A percentile compares a stretch with the other conserved stretches of the same genome.
Evolutionary conservation across 2,888 invertebrate species (phyloP).

Genomic region (Cryptosula pallasiana): DNA sequence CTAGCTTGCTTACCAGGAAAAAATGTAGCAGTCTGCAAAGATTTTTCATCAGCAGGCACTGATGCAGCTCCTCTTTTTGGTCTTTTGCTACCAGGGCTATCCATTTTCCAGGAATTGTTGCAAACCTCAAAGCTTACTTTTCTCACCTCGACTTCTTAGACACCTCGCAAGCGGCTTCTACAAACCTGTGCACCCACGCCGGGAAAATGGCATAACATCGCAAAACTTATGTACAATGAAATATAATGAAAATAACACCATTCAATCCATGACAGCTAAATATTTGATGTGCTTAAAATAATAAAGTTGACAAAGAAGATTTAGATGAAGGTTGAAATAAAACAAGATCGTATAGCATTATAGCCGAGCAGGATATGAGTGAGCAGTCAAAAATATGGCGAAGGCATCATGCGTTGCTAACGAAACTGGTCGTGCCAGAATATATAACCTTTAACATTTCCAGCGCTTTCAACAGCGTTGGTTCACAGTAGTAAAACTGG

Average conservation of each 20-base stretch:
- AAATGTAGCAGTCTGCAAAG: neutral
- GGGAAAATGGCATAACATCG: too few relatives aligned
- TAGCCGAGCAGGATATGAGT: neutral
- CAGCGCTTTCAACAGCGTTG: conserved; percentile 12
- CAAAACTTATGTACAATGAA: too few relatives aligned
- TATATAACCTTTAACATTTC: neutral
- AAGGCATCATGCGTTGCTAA: conserved; percentile 24
- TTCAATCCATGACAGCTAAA: too few relatives aligned
- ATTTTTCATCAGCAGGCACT: neutral
- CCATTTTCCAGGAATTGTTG: too few relatives aligned
- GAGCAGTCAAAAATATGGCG: neutral
- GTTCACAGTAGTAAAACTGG: neutral
- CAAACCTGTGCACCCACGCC: too few relatives aligned
- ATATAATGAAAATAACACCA: too few relatives aligned
- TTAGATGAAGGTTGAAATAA: neutral
- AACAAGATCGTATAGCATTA: neutral
- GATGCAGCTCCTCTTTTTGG: conserved; percentile 6
- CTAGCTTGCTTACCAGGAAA: conserved; percentile 22
- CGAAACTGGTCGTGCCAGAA: neutral
- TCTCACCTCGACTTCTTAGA: too few relatives aligned
- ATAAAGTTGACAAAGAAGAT: neutral
- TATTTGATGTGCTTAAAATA: neutral
- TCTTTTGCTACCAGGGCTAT: neutral
- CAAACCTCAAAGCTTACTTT: too few relatives aligned
- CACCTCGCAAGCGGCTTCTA: too few relatives aligned